These are phyloP conservation scores for Ptychobarbus kaznakovi DNA, from an alignment of 2,797 vertebrate species.

Conservation along the genomic window DNA sequence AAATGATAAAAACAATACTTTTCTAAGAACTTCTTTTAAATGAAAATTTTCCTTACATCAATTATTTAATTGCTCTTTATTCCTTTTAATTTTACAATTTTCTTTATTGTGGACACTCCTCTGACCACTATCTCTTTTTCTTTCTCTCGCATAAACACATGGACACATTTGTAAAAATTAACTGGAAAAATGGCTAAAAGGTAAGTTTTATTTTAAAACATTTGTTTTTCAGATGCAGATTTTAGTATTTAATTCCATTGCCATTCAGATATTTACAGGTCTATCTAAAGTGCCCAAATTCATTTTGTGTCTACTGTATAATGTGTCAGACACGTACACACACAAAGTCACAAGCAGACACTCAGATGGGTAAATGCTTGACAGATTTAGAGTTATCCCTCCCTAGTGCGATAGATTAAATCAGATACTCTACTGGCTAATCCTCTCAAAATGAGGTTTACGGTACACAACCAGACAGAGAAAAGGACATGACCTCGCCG, in stretches of 20 bases:
- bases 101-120: background rate
- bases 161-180: background rate
- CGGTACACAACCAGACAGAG: conserved; percentile 65
- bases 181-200: background rate
- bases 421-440: conserved; percentile 73
- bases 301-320: background rate
- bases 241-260: background rate
- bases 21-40: background rate
- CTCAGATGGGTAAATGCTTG: conserved; percentile 58
- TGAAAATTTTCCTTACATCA: background rate
- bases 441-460: conserved; percentile 72
- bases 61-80: background rate
- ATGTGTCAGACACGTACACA: conserved; percentile 1
- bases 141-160: background rate
- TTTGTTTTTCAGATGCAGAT: background rate
- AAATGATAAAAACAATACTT: background rate
- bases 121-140: background rate
- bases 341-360: conserved; percentile 48
- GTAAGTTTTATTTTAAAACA: background rate
- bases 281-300: background rate
- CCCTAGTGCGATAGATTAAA: conserved; percentile 72
- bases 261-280: background rate
- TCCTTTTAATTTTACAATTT: background rate
- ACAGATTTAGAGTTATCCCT: conserved; percentile 63
- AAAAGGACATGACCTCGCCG: conserved; percentile 68